These are phyloP conservation scores for Rhodinocichla rosea DNA, from an alignment of 2,113 vertebrate genomes.

Conservation along the genomic window DNA sequence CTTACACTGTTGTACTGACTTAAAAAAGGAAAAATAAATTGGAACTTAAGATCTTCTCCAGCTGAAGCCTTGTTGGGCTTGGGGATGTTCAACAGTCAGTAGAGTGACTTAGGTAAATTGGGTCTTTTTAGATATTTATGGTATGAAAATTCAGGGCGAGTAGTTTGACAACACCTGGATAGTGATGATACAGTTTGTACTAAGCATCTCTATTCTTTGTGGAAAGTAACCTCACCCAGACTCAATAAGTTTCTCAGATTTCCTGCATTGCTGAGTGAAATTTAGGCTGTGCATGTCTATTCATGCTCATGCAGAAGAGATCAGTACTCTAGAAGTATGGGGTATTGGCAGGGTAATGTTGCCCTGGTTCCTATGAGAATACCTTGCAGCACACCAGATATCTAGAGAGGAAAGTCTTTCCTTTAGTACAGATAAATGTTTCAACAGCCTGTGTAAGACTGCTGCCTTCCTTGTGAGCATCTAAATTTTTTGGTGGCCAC, in stretches of 20 bases:
- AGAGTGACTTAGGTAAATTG: not conserved
- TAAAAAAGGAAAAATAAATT: accelerated
- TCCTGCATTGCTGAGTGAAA: not conserved
- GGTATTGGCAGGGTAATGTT: not conserved
- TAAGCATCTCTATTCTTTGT: not conserved
- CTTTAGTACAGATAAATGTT: not conserved
- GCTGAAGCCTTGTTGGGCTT: not conserved
- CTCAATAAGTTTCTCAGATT: not conserved
- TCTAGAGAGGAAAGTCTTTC: not conserved
- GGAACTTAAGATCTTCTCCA: not conserved
- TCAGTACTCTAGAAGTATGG: not conserved
- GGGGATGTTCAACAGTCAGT: not conserved
- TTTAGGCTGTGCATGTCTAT: not conserved
- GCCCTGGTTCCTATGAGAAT: not conserved
- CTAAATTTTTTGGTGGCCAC: not conserved
- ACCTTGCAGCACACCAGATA: not conserved
- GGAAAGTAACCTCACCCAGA: not conserved
- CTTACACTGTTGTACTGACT: not conserved
- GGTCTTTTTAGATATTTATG: not conserved
- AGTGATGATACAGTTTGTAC: not conserved
- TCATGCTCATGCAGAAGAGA: not conserved
- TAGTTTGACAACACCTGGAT: not conserved
- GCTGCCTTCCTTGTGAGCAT: not conserved
- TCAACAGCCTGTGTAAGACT: not conserved
- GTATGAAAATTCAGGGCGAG: not conserved